These are phyloP conservation scores for Connochaetes taurinus DNA, from an alignment of 2,113 vertebrate species.

Conservation along the genomic window DNA sequence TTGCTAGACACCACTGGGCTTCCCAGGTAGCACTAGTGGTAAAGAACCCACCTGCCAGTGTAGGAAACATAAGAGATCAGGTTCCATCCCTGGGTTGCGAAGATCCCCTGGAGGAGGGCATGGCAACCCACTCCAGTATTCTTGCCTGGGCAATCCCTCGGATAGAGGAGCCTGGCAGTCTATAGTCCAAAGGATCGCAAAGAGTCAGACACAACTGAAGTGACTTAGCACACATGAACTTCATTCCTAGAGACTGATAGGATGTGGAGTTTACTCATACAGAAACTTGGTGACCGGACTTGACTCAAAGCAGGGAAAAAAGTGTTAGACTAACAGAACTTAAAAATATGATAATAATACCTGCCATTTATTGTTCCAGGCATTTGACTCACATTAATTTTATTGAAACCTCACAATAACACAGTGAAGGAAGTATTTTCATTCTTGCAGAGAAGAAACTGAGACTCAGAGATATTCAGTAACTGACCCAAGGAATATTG, in stretches of 20 bases:
- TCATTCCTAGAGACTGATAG: background rate
- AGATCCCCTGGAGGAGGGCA: background rate
- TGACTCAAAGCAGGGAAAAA: slow-evolving; percentile 6
- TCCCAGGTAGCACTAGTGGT: background rate
- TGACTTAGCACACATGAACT: background rate
- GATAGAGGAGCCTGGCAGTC: background rate
- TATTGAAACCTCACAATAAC: slow-evolving; percentile 3
- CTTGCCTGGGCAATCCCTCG: background rate
- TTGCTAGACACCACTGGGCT: background rate
- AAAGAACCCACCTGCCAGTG: background rate
- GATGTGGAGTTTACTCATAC: background rate
- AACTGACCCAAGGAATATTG: slow-evolving; percentile 36
- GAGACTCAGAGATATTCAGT: slow-evolving; percentile 11
- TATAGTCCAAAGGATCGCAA: background rate
- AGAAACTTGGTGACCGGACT: background rate
- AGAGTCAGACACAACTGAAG: background rate
- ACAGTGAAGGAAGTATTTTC: slow-evolving; percentile 21
- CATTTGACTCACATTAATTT: slow-evolving; percentile 22
- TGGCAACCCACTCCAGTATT: background rate
- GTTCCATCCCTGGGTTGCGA: background rate
- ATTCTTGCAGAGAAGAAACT: slow-evolving; percentile 9
- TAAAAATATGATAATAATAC: background rate
- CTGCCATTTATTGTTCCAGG: slow-evolving; percentile 1
- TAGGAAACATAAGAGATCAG: background rate
- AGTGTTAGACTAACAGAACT: background rate